A percentile compares a stretch with the other conserved stretches of the same genome.
Evolutionary conservation across 2,113 vertebrate species (phyloP).

Genomic region (Ascaphus truei): DNA sequence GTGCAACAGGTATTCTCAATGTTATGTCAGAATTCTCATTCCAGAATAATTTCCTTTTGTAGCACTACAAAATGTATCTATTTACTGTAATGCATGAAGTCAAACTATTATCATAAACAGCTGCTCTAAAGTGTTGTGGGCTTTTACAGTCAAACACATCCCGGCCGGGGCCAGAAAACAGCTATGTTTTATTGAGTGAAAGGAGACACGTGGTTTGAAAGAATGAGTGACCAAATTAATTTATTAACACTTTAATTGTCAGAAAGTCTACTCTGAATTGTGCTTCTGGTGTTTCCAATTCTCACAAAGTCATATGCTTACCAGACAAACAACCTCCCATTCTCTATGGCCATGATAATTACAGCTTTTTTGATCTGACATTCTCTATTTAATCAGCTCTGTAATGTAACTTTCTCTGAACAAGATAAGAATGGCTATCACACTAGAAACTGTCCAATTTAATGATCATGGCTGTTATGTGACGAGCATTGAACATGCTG

Average conservation of each 20-base stretch:
- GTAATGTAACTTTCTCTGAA: too few relatives aligned
- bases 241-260: conserved; percentile 3
- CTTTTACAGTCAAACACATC: neutral
- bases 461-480: too few relatives aligned
- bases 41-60: neutral
- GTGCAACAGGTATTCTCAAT: conserved; percentile 42
- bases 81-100: conserved; percentile 11
- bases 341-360: neutral
- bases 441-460: too few relatives aligned
- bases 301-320: neutral
- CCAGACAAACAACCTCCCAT: neutral
- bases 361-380: too few relatives aligned
- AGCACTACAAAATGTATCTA: neutral
- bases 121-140: neutral
- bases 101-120: conserved; percentile 21
- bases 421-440: too few relatives aligned
- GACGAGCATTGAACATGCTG: too few relatives aligned
- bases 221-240: conserved; percentile 7
- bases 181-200: conserved; percentile 15
- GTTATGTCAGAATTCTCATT: neutral
- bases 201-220: neutral
- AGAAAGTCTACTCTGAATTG: neutral
- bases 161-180: conserved; percentile 21
- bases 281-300: neutral
- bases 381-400: too few relatives aligned